Evolutionary conservation across 2,113 vertebrate genomes (phyloP).

Genomic region (Pitta sordida): DNA sequence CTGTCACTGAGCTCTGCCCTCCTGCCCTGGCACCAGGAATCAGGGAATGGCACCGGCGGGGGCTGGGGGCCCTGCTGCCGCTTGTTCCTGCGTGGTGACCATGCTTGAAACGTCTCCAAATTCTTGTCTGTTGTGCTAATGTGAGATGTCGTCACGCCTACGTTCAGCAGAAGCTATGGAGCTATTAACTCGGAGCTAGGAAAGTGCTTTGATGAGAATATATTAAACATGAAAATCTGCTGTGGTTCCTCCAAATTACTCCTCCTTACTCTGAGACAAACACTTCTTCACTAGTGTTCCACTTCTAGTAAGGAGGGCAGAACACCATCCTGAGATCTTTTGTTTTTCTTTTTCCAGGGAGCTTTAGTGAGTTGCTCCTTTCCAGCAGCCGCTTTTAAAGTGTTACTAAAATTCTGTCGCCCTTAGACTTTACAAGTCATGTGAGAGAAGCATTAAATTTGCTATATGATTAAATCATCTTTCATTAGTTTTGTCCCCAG

Average conservation of each 20-base stretch:
- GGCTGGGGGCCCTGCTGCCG: not conserved
- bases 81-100: not conserved
- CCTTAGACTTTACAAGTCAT: rapidly evolving
- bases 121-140: slow-evolving; percentile 48
- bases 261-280: not conserved
- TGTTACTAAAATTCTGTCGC: not conserved
- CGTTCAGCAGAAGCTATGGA: slow-evolving; percentile 9
- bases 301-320: not conserved
- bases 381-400: not conserved
- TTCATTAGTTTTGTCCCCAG: not conserved
- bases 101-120: slow-evolving; percentile 38
- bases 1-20: not conserved
- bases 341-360: not conserved
- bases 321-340: not conserved
- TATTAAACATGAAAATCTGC: not conserved
- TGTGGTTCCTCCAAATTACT: not conserved
- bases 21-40: not conserved
- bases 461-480: not conserved
- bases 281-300: not conserved
- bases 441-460: not conserved
- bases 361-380: not conserved
- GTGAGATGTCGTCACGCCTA: slow-evolving; percentile 32
- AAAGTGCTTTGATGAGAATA: slow-evolving; percentile 10
- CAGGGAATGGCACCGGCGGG: not conserved
- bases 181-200: not conserved